Base-by-base conservation (phyloP, 2,113 vertebrate species). In the Neolamprologus variostigma region DNA sequence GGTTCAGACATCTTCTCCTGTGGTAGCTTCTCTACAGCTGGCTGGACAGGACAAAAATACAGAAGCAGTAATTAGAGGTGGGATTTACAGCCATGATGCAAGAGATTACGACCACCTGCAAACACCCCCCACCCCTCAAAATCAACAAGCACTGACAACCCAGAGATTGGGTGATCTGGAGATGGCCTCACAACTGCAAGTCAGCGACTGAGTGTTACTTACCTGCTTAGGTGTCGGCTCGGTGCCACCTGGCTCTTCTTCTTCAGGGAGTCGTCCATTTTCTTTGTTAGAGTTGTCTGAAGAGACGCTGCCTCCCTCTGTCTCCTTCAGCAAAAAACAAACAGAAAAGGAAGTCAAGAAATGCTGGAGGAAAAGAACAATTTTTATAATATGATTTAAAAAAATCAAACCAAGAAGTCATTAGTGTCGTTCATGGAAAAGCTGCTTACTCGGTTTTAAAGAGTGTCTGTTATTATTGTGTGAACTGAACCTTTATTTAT, bases 251-350 rank as follows among this genome's bases (percentile, higher is more conserved):
- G 94, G 93, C 87, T 97, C 95, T 0, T 91, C 81, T 47, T 90
- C 94, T 35, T 90, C 89, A 51, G 23, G 28, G 55, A 68, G 79
- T 28, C 61, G 57, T 9, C 86, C 93, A 19, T 95, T 31, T 83
- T 85, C 63, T 84, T 80, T 86, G 47, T 82, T 63, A 1, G 21
- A 78, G 3, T 5, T 17, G 7, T 35, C 33, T 4, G 87, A 82
- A 28, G 81, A 83, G n/a, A 84, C 7, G 2, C 21, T 4, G n/a
- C 42, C 45, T 21, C 14, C 80, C 6, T 89, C 83, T 8, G 86
- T 59, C 40, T 93, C 89, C 95, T 96, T 91, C 66, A 89, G 80
- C 33, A 59, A 55, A 57, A n/a, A 71, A 10, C 8, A 55, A 79
- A 63, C 16, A 40, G 7, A 80, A 59, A 6, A 80, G 19, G 9